Percentiles rank a stretch among this genome's conserved stretches.
Evolutionary conservation across 2,113 vertebrate genomes (phyloP).

Genomic region (Pachyramphus minor): DNA sequence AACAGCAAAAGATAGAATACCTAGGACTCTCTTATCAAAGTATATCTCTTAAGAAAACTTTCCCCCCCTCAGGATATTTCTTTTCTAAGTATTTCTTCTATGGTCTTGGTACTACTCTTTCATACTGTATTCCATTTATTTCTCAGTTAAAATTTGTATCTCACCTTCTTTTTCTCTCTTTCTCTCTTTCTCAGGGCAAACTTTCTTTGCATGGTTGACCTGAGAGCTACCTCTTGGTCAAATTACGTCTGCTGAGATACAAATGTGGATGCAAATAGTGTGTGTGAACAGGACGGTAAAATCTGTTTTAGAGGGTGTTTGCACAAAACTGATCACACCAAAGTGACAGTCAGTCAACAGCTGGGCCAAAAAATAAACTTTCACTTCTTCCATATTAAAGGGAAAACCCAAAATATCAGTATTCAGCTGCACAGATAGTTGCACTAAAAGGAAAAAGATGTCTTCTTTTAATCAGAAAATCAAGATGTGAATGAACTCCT

Average conservation of each 20-base stretch:
- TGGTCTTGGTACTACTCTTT: background rate
- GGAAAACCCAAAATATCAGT: background rate
- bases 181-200: background rate
- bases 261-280: fast-evolving
- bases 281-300: background rate
- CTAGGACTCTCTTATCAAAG: background rate
- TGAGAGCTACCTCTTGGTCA: background rate
- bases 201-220: background rate
- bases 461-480: background rate
- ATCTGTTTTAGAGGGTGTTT: background rate
- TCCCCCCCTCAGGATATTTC: background rate
- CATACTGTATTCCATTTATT: background rate
- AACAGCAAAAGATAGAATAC: background rate
- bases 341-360: background rate
- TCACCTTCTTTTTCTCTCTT: background rate
- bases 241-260: background rate
- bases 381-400: background rate
- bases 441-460: background rate
- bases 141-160: background rate
- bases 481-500: background rate
- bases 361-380: background rate
- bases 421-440: background rate
- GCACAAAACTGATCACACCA: background rate
- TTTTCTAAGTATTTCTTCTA: background rate
- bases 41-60: background rate